Base-by-base conservation (phyloP, 1,140 invertebrate genomes). In the Rhyacophila brunnea region DNA sequence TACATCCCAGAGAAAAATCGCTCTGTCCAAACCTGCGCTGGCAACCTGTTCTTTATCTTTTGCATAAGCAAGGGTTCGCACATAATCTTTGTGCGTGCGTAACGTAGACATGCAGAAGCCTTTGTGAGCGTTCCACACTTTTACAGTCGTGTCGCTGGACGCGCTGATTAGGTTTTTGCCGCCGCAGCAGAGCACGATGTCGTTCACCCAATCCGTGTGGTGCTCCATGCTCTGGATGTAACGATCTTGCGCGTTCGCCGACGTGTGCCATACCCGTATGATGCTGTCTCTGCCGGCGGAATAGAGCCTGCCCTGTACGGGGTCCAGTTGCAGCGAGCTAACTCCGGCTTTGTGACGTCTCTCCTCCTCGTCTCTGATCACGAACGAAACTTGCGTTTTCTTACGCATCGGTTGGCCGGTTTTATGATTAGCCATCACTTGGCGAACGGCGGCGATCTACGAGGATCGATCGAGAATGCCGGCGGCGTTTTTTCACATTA, bases 151-250 rank as follows among this genome's bases (percentile, higher is more conserved):
- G 75, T 99, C 98, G 65, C 94, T 97, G 70, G 96, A 98, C 2
- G 96, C 97, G 53, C 96, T 99, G 72, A 99, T 98, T 65, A 99
- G 84, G 78, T 98, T 96, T 78, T 93, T 90, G 23, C 96, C 96
- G 66, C 91, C 90, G 78, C 96, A 98, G 73, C 96, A 99, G 1
- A 99, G 80, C 7, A 99, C 91, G 74, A 99, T 96, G 79, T 99
- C 97, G 79, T 99, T 99, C 10, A 99, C 95, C 97, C 97, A 99
- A 77, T 99, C 97, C 13, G 96, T 99, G 71, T 99, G 97, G 79
- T 99, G 96, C 71, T 95, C 92, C 90, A 95, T 92, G 1, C 95
- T 96, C 68, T 96, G 93, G 36, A 95, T 85, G 73, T 96, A 99
- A 42, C 47, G 34, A 67, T 96, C 92, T 68, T 80, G 81, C 1